Conservation (phyloP, 1,140 invertebrate genomes). For the Hylyphantes graminicola region DNA sequence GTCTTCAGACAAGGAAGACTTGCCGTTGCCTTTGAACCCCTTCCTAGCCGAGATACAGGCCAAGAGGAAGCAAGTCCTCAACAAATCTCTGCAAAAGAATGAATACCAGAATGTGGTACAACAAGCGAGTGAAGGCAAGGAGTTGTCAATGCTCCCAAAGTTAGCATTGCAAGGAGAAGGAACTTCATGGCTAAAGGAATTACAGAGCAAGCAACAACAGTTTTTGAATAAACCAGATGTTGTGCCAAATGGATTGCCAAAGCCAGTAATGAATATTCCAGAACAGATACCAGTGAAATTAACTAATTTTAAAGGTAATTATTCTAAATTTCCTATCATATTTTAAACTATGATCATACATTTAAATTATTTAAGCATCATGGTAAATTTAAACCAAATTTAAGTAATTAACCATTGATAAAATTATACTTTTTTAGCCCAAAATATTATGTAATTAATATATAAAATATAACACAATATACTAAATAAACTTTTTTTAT, state of each 20-base stretch:
- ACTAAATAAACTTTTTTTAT: slow-evolving; percentile 4
- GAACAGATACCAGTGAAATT: neutral
- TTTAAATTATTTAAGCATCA: neutral
- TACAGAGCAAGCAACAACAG: slow-evolving; percentile 49
- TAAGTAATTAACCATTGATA: neutral
- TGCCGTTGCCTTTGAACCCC: slow-evolving; percentile 43
- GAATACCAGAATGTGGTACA: neutral
- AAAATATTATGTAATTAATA: neutral
- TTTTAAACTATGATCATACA: neutral
- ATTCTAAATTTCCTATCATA: neutral
- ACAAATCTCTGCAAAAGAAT: slow-evolving; percentile 24
- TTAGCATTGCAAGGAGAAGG: slow-evolving; percentile 31
- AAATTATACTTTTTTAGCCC: neutral
- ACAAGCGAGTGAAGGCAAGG: slow-evolving; percentile 5
- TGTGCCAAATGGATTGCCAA: slow-evolving; percentile 5
- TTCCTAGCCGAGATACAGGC: slow-evolving; percentile 56
- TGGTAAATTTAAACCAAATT: neutral
- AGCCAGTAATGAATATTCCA: slow-evolving; percentile 2
- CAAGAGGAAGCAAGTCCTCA: slow-evolving; percentile 45
- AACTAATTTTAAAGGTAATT: slow-evolving; percentile 30
- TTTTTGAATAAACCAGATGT: slow-evolving; percentile 28
- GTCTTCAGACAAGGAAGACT: slow-evolving; percentile 15
- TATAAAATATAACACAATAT: neutral
- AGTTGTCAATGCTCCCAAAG: slow-evolving; percentile 43
- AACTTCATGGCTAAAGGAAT: slow-evolving; percentile 52